Conservation (phyloP, 2,797 vertebrate species). For the Rhinogobio ventralis region DNA sequence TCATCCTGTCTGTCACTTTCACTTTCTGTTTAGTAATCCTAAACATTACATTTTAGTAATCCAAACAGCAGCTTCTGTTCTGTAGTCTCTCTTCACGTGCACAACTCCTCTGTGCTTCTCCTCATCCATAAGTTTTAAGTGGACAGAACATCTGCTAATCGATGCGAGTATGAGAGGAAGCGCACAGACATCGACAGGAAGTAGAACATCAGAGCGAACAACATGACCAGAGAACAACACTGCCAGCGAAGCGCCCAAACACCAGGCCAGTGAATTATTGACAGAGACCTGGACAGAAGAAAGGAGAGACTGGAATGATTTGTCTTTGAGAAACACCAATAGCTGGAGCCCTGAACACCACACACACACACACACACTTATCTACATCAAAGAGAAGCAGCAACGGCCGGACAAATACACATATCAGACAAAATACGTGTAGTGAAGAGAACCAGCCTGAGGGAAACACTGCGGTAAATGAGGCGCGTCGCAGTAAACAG, state of each 20-base stretch:
- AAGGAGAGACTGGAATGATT: neutral
- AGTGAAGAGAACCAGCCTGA: neutral
- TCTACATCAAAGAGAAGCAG: constrained; percentile 5
- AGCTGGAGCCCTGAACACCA: neutral
- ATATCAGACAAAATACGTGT: constrained; percentile 3
- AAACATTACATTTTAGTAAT: too few relatives aligned
- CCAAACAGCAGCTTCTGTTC: too few relatives aligned
- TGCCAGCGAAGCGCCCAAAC: neutral
- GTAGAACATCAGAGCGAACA: neutral
- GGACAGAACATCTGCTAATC: neutral
- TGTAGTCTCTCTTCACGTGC: too few relatives aligned
- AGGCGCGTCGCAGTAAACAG: constrained; percentile 14
- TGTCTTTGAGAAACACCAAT: neutral
- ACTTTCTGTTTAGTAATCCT: too few relatives aligned
- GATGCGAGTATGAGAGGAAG: neutral
- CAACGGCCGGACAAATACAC: neutral
- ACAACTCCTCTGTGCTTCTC: neutral
- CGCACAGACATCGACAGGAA: neutral
- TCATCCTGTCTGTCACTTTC: too few relatives aligned
- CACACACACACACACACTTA: neutral
- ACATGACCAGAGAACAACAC: too few relatives aligned
- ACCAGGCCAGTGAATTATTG: neutral
- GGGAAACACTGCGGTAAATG: neutral
- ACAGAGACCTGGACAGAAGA: constrained; percentile 1
- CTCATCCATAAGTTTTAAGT: neutral